phyloP scores from a whole-genome alignment of 2,888 invertebrate genomes.

The Athrips mouffetella region DNA sequence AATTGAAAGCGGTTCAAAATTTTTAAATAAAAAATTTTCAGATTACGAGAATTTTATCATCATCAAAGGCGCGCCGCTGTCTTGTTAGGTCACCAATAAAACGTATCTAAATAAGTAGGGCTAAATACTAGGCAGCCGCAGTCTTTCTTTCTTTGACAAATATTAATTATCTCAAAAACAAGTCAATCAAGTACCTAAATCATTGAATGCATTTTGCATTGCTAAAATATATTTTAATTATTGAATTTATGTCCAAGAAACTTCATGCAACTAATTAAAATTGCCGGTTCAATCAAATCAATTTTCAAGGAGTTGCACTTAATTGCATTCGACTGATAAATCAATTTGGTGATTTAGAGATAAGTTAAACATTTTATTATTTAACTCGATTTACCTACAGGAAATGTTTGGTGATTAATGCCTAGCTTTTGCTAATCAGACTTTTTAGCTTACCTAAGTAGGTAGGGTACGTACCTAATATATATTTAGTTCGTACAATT shows the following conservation, averaged over 20 bases:
- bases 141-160: conserved; percentile 21
- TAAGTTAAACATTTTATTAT: neutral
- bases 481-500: too few relatives aligned
- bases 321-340: conserved; percentile 5
- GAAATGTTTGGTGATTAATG: too few relatives aligned
- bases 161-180: conserved; percentile 21
- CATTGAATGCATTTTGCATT: conserved; percentile 6
- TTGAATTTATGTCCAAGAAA: neutral
- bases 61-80: conserved; percentile 22
- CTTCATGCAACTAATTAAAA: conserved; percentile 3
- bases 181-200: conserved; percentile 1
- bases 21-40: conserved; percentile 1
- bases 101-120: neutral
- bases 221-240: neutral
- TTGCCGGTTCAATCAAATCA: neutral
- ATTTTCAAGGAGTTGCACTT: neutral
- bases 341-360: conserved; percentile 1
- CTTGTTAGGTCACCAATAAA: neutral
- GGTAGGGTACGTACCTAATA: too few relatives aligned
- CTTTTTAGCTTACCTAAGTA: too few relatives aligned
- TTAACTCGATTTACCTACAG: too few relatives aligned
- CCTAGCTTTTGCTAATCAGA: too few relatives aligned
- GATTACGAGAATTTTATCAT: conserved; percentile 14
- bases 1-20: conserved; percentile 16
- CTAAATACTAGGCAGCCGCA: neutral